A percentile compares a stretch with the other conserved stretches of the same genome.
These are phyloP conservation scores for Limnephilus auricula DNA, from an alignment of 2,888 invertebrate genomes.

Conservation along the genomic window DNA sequence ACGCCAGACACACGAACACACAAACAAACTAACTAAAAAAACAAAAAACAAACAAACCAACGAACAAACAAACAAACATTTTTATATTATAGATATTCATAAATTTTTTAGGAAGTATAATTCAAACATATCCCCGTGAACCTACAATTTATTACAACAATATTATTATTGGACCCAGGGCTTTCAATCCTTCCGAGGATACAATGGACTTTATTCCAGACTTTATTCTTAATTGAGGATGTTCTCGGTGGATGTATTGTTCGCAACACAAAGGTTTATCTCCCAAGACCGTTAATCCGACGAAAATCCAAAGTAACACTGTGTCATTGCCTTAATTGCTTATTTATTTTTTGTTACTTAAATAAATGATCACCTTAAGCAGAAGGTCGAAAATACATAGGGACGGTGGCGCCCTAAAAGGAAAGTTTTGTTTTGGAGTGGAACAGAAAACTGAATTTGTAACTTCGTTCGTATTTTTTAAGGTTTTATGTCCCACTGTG, in stretches of 20 bases:
- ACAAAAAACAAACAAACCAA: too few species aligned
- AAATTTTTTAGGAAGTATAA: too few species aligned
- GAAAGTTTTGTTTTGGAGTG: background rate
- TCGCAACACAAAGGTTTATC: background rate
- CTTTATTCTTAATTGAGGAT: background rate
- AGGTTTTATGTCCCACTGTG: background rate
- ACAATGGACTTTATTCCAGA: background rate
- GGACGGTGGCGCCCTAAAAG: background rate
- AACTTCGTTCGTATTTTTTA: background rate
- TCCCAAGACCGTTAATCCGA: background rate
- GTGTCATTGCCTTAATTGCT: conserved; percentile 36
- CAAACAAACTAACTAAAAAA: too few species aligned
- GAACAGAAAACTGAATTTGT: background rate
- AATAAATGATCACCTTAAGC: conserved; percentile 17
- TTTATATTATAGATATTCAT: too few species aligned
- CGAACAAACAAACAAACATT: too few species aligned
- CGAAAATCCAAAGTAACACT: conserved; percentile 23
- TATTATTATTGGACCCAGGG: background rate
- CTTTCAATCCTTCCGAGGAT: background rate
- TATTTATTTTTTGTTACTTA: conserved; percentile 21
- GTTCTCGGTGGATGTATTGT: background rate
- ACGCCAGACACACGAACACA: too few species aligned
- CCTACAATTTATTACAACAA: background rate
- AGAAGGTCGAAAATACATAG: background rate
- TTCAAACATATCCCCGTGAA: background rate